These are phyloP conservation scores for Bombus sibiricus DNA, from an alignment of 1,140 invertebrate genomes.

Conservation along the genomic window DNA sequence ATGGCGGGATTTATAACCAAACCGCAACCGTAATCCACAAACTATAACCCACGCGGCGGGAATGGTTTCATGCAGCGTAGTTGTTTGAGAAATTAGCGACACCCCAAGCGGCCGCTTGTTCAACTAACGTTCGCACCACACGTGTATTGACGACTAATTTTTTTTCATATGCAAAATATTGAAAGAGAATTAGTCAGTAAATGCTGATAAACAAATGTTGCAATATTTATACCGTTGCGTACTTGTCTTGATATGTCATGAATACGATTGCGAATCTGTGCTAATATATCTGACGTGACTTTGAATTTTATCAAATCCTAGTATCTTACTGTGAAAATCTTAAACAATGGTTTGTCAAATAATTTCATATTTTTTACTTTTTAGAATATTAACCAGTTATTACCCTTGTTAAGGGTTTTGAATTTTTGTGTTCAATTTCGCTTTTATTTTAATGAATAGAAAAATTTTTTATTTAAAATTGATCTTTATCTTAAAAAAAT, in stretches of 20 bases:
- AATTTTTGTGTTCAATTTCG: background rate
- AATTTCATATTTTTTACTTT: background rate
- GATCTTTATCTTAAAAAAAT: no score
- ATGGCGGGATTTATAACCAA: conserved; percentile 71
- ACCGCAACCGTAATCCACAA: conserved; percentile 48
- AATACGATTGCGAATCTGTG: background rate
- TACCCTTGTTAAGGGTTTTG: background rate
- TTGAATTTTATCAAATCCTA: background rate
- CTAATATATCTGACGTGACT: background rate
- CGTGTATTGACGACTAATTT: background rate
- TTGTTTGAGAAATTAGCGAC: background rate
- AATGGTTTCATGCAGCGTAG: conserved; percentile 25
- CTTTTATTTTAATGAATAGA: background rate
- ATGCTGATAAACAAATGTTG: background rate
- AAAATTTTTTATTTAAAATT: background rate
- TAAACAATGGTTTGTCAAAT: background rate
- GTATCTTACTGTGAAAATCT: background rate
- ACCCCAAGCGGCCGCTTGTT: no score
- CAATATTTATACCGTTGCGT: background rate
- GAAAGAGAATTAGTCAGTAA: background rate
- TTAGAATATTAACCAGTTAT: background rate
- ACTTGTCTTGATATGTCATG: background rate
- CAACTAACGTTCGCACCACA: background rate
- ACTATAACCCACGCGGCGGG: conserved; percentile 41
- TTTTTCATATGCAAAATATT: background rate